These are phyloP conservation scores for Acleris cristana DNA, from an alignment of 2,888 invertebrate species.

Conservation along the genomic window DNA sequence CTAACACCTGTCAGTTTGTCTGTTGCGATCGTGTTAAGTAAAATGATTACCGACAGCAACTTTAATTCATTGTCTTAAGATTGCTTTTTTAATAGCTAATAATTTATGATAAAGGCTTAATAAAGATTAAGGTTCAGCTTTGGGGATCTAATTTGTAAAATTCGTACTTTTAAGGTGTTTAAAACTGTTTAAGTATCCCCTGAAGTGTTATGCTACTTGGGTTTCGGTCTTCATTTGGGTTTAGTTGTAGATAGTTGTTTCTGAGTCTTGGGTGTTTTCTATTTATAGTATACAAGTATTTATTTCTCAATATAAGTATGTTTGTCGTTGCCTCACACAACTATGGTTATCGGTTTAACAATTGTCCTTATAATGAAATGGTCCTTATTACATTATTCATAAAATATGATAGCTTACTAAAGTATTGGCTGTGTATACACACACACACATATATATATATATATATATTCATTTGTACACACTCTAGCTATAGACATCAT, in stretches of 20 bases:
- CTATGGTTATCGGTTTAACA: no score
- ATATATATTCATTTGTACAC: no score
- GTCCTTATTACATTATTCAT: no score
- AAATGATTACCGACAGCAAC: neutral
- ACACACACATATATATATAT: no score
- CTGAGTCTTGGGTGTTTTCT: neutral
- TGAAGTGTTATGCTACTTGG: neutral
- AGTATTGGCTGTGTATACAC: no score
- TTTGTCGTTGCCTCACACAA: no score
- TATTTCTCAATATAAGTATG: no score
- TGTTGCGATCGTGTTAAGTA: neutral
- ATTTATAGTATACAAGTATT: no score
- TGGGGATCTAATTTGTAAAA: neutral
- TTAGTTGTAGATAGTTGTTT: neutral
- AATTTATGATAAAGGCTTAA: neutral
- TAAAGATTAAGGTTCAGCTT: neutral
- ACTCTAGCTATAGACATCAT: no score
- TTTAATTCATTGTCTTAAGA: neutral
- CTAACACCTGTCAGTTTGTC: conserved; percentile 19
- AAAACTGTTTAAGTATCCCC: neutral
- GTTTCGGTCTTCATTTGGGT: neutral
- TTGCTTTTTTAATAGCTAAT: neutral
- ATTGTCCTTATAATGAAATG: no score
- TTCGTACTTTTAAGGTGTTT: conserved; percentile 10
- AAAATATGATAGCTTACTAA: no score